A percentile compares a stretch with the other conserved stretches of the same genome.
These are phyloP conservation scores for Characodon lateralis DNA, from an alignment of 2,797 vertebrate species.

Conservation along the genomic window DNA sequence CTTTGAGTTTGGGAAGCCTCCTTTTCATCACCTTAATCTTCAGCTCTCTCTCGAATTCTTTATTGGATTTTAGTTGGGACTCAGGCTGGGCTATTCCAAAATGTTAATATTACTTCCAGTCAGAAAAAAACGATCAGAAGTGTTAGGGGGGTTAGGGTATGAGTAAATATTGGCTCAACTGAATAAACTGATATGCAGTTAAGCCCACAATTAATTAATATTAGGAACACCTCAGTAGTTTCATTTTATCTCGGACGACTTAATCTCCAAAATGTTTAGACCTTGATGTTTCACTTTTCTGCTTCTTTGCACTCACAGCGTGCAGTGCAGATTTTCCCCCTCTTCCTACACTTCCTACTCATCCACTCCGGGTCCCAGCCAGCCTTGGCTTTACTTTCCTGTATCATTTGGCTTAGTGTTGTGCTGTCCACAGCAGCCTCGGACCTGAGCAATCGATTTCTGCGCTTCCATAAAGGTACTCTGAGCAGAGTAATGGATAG, in stretches of 20 bases:
- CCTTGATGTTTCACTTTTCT: conserved; percentile 39
- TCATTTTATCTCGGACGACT: conserved; percentile 16
- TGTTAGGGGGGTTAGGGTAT: too few species aligned
- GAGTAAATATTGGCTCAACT: too few species aligned
- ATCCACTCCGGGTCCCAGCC: conserved; percentile 23
- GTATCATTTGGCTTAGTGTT: conserved; percentile 33
- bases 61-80: too few species aligned
- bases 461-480: conserved; percentile 41
- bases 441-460: conserved; percentile 49
- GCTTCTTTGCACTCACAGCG: conserved; percentile 19
- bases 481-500: conserved; percentile 31
- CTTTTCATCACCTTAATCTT: background rate
- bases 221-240: background rate
- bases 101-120: background rate
- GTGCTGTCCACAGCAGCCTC: conserved; percentile 47
- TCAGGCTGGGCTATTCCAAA: background rate
- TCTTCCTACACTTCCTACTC: background rate
- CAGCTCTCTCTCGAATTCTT: background rate
- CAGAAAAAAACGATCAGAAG: background rate
- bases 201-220: too few species aligned
- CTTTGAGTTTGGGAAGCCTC: background rate
- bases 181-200: too few species aligned
- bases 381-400: conserved; percentile 14
- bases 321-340: conserved; percentile 25
- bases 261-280: conserved; percentile 42